phyloP scores from a whole-genome alignment of 2,113 vertebrate genomes.

The Oncorhynchus tshawytscha region DNA sequence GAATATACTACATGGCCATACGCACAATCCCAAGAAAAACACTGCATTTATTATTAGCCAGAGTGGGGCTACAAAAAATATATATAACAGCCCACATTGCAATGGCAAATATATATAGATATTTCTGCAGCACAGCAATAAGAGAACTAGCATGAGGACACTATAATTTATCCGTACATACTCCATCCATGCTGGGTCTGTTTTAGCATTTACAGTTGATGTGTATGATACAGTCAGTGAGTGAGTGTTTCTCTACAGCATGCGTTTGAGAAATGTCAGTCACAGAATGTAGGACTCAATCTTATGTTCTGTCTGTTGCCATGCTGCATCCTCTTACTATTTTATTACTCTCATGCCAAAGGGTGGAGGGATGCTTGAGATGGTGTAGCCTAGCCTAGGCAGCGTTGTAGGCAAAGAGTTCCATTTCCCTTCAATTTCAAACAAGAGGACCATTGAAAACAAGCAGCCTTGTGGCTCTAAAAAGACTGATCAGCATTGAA shows the following conservation, averaged over 20 bases:
- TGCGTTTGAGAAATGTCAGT: background rate
- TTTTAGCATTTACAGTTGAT: slow-evolving; percentile 56
- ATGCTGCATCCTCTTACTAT: background rate
- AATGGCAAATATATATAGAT: slow-evolving; percentile 39
- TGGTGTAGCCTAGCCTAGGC: background rate
- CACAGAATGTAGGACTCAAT: background rate
- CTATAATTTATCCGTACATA: slow-evolving; percentile 13
- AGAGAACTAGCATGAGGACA: slow-evolving; percentile 35
- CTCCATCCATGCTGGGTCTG: slow-evolving; percentile 40
- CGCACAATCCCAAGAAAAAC: slow-evolving; percentile 32
- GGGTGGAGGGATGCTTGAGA: background rate
- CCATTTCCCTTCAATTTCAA: slow-evolving; percentile 53
- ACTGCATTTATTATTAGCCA: slow-evolving; percentile 36
- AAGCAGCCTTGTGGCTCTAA: slow-evolving; percentile 3
- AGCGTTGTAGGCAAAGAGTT: slow-evolving; percentile 17
- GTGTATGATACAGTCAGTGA: slow-evolving; percentile 34
- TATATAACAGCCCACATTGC: slow-evolving; percentile 44
- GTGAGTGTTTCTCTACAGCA: background rate
- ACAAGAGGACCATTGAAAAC: slow-evolving; percentile 24
- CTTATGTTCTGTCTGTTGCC: background rate
- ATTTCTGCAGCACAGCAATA: slow-evolving; percentile 52
- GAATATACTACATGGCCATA: slow-evolving; percentile 18
- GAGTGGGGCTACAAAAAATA: slow-evolving; percentile 30
- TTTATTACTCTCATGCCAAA: slow-evolving; percentile 3
- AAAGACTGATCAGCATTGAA: slow-evolving; percentile 17